Evolutionary conservation across 2,113 vertebrate genomes (phyloP).

Genomic region (Brachyhypopomus occidentalis): DNA sequence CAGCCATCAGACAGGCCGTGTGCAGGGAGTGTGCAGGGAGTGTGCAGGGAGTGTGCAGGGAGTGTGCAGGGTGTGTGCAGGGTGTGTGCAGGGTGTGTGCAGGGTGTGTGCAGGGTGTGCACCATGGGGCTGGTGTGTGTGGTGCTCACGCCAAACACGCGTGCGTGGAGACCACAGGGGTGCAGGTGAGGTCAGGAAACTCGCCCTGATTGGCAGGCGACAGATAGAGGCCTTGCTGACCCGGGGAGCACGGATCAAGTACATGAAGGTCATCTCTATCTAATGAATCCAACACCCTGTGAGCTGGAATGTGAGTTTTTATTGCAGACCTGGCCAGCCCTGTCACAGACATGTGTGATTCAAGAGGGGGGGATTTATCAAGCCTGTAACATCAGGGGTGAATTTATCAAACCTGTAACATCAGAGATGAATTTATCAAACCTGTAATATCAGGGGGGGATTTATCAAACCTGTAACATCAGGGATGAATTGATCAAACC

Average conservation of each 20-base stretch:
- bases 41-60: too few relatives aligned
- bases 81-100: too few relatives aligned
- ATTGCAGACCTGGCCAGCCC: background rate
- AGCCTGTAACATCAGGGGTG: too few relatives aligned
- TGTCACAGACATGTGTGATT: background rate
- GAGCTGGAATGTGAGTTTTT: background rate
- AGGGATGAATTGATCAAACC: background rate
- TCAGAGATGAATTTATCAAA: background rate
- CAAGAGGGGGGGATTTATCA: background rate
- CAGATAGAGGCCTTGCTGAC: background rate
- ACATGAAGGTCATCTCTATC: constrained; percentile 32
- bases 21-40: too few relatives aligned
- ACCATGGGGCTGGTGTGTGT: background rate
- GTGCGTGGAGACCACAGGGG: background rate
- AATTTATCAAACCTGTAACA: too few relatives aligned
- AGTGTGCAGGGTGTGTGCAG: background rate
- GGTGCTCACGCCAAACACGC: too few relatives aligned
- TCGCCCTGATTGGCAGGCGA: constrained; percentile 7
- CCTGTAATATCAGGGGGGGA: too few relatives aligned
- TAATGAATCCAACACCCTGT: background rate
- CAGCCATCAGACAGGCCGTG: too few relatives aligned
- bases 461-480: background rate
- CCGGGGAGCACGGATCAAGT: background rate
- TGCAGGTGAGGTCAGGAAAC: background rate
- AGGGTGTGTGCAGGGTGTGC: background rate